Evolutionary conservation across 2,888 invertebrate genomes (phyloP), one percentile per base, ranked within the genome.

Genomic region (Leucophora obtusa): DNA sequence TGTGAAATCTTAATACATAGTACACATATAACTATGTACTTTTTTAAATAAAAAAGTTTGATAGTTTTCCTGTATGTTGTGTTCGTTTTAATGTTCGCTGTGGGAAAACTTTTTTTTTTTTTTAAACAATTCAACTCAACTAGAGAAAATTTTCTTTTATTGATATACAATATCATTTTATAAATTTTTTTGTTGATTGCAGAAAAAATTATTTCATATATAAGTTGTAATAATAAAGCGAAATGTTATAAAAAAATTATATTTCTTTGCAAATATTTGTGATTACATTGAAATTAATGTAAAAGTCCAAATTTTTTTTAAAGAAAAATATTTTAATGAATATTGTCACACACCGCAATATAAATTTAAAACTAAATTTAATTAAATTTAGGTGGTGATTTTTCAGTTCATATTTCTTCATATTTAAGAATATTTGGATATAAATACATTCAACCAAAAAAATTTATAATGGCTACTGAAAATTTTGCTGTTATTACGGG

Each of bases 1-100:
- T 72, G 75, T 68, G 63, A 75, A 80, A 62, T 80, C 66, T 75
- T 28, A 28, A 28, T 28, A 7, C 28, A 28, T 28, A n/a, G n/a
- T n/a, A n/a, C n/a, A n/a, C n/a, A n/a, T n/a, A n/a, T n/a, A n/a
- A n/a, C n/a, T n/a, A n/a, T n/a, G n/a, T n/a, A 28, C 7, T 28
- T 28, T 76, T 33, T 24, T 35, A 58, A 73, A 60, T 56, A 69
- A 70, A n/a, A 74, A 71, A 74, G 35, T 66, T 66, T 66, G 51
- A 66, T 75, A 71, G 70, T 71, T 75, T 74, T 59, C 62, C 10
- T 6, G 15, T 15, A 60, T 43, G 65, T 54, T 62, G 15, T 54
- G 47, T 28, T 47, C 56, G 14, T 35, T 62, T 73, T 17, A 76
- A 76, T 70, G 58, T 76, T 70, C 63, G 50, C 33, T 56, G 43